Conservation (phyloP, 2,797 vertebrate genomes). For the Artibeus lituratus region DNA sequence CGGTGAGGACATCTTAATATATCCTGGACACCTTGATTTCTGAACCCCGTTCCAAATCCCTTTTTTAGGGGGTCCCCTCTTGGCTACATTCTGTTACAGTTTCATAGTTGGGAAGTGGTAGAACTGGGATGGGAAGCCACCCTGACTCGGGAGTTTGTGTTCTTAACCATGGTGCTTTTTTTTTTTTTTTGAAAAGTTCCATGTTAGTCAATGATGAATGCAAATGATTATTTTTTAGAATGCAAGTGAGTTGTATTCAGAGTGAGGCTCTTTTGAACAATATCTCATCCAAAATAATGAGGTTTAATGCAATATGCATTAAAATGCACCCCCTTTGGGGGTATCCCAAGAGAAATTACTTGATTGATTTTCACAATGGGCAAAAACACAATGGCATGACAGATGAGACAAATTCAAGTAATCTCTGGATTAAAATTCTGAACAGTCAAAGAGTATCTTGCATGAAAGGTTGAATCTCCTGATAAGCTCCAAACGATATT, state of each 20-base stretch:
- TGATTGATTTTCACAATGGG: slow-evolving; percentile 49
- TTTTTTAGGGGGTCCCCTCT: too few species aligned
- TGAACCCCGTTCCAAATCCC: too few species aligned
- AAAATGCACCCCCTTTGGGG: slow-evolving; percentile 48
- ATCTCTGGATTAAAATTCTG: slow-evolving; percentile 75
- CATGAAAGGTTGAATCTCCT: slow-evolving; percentile 60
- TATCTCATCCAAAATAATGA: slow-evolving; percentile 53
- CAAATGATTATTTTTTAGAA: slow-evolving; percentile 44
- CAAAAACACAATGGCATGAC: slow-evolving; percentile 45
- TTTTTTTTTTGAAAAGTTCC: not conserved
- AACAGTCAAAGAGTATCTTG: slow-evolving; percentile 57
- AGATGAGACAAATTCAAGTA: slow-evolving; percentile 46
- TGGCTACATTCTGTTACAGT: too few species aligned
- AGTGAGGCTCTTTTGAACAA: slow-evolving; percentile 36
- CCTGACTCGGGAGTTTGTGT: not conserved
- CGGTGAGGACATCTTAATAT: too few species aligned
- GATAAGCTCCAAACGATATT: slow-evolving; percentile 74
- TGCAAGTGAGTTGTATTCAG: slow-evolving; percentile 31
- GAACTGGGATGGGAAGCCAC: not conserved
- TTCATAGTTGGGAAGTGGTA: not conserved
- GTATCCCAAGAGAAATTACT: slow-evolving; percentile 48
- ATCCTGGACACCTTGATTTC: too few species aligned
- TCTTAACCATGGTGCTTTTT: not conserved
- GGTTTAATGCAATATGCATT: slow-evolving; percentile 47
- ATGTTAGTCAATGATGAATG: slow-evolving; percentile 37